phyloP scores from a whole-genome alignment of 30 jellyfish, hydroid and myxozoan genomes.

The Rhopilema esculentum region DNA sequence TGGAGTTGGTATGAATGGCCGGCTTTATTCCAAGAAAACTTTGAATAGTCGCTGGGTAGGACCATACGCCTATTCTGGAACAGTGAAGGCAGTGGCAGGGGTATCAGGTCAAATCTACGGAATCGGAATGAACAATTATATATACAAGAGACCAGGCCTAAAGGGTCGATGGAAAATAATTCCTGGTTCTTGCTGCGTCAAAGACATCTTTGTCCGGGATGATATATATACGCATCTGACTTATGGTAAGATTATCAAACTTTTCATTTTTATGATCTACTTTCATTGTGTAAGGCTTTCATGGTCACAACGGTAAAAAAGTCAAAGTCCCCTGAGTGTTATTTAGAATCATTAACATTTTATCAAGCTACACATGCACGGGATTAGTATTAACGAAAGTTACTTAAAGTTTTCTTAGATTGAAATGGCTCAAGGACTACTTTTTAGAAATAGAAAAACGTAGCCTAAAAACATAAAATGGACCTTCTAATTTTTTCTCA shows the following conservation, averaged over 20 bases:
- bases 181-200: slow-evolving; percentile 25
- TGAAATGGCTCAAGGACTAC: no score
- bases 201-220: slow-evolving; percentile 14
- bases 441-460: no score
- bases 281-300: neutral
- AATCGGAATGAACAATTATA: slow-evolving; percentile 3
- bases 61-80: slow-evolving; percentile 34
- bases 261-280: no score
- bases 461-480: no score
- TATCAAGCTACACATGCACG: no score
- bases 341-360: no score
- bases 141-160: slow-evolving; percentile 3
- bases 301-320: neutral
- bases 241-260: slow-evolving; percentile 4
- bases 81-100: slow-evolving; percentile 45
- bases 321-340: no score
- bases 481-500: no score
- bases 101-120: slow-evolving; percentile 32
- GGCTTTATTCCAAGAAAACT: slow-evolving; percentile 3
- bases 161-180: slow-evolving; percentile 13
- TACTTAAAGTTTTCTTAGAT: no score
- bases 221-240: neutral
- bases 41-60: slow-evolving; percentile 8
- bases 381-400: no score
- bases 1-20: slow-evolving; percentile 35